Evolutionary conservation across 2,797 vertebrate species (phyloP), one percentile per base, ranked within the genome.

Genomic region (Morus bassanus): DNA sequence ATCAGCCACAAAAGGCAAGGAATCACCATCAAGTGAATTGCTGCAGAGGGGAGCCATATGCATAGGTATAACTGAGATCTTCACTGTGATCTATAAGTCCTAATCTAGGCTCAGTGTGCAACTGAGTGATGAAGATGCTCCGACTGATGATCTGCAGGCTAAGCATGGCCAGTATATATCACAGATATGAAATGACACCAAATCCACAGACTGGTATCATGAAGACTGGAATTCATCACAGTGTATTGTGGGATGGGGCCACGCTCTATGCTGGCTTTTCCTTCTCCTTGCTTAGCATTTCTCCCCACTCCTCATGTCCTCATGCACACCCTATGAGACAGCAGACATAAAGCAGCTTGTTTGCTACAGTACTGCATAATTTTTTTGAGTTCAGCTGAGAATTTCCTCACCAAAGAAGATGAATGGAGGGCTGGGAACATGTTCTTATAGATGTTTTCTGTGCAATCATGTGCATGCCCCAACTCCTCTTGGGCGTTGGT

Each of bases 221-320:
- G 63, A 85, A 60, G 45, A 21, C 35, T 72, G 76, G 18, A 79
- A 79, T 69, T 68, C 39, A 33, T 48, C 31, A 37, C 41, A 39
- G 45, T 10, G 23, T 22, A 28, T 53, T 80, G 22, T 30, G 59
- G 69, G 69, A 68, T 61, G 72, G 31, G 45, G 18, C 33, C 57
- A 33, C 33, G 31, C 13, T 69, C 31, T 63, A 0, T 21, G 43
- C 30, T 70, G 63, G 35, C 11, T 60, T 69, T 84, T 85, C 41
- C 54, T 80, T 79, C 69, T 80, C 63, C 69, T 80, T n/a, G 25
- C 57, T 35, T 65, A 70, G 59, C 33, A 41, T 70, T 88, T 76
- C 43, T 46, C 35, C 17, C 31, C 2, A 3, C 19, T 60, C 45
- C 45, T 73, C 0, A 0, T 61, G 53, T 65, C 33, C 30, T 72